These are phyloP conservation scores for Drosophila prolongata DNA, from an alignment of 2,888 invertebrate species.

Conservation along the genomic window DNA sequence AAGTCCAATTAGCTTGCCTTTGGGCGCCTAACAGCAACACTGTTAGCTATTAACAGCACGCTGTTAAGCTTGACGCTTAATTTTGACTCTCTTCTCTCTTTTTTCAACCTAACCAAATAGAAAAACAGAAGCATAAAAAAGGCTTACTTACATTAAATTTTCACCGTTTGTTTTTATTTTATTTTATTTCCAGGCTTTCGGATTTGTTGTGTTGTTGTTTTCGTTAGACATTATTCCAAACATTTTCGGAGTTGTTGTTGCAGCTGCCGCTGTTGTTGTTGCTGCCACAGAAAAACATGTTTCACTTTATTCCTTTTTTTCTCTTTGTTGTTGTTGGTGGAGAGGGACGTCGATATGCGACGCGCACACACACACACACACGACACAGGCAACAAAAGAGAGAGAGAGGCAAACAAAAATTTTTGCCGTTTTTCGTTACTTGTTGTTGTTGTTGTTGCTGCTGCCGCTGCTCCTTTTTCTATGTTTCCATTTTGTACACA, in stretches of 20 bases:
- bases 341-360: slow-evolving; percentile 28
- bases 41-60: slow-evolving; percentile 25
- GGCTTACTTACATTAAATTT: slow-evolving; percentile 28
- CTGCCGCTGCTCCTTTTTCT: slow-evolving; percentile 39
- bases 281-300: slow-evolving; percentile 66
- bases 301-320: slow-evolving; percentile 54
- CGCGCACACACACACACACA: slow-evolving; percentile 30
- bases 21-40: slow-evolving; percentile 34
- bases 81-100: slow-evolving; percentile 16
- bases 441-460: slow-evolving; percentile 33
- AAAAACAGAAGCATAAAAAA: slow-evolving; percentile 38
- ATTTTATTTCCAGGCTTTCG: slow-evolving; percentile 10
- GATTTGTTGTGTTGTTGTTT: slow-evolving; percentile 1
- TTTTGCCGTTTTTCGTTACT: slow-evolving; percentile 27
- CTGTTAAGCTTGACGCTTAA: slow-evolving; percentile 47
- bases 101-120: slow-evolving; percentile 73
- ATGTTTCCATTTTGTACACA: background rate
- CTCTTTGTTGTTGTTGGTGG: slow-evolving; percentile 26
- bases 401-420: slow-evolving; percentile 30
- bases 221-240: slow-evolving; percentile 7
- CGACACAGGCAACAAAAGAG: slow-evolving; percentile 23
- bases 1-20: slow-evolving; percentile 27
- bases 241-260: slow-evolving; percentile 25
- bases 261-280: slow-evolving; percentile 30
- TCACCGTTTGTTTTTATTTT: slow-evolving; percentile 12